Evolutionary conservation across 2,797 vertebrate genomes (phyloP).

Genomic region (Hephaestus fuliginosus): DNA sequence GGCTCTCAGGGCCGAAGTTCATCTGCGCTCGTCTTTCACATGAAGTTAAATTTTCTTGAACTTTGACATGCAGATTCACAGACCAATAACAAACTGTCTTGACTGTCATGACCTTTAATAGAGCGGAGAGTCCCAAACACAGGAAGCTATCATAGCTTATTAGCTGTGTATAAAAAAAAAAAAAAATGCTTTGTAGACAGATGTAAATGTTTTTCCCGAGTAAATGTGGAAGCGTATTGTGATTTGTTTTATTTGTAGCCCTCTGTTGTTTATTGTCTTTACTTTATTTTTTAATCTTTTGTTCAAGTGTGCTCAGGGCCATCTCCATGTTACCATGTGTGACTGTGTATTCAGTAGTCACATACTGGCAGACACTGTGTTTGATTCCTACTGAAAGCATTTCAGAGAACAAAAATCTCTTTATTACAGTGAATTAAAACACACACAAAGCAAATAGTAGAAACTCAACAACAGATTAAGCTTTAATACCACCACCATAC

Average conservation of each 20-base stretch:
- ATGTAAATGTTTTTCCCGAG: too few species aligned
- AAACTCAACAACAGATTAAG: neutral
- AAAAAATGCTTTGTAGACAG: neutral
- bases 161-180: neutral
- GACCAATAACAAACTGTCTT: neutral
- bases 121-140: neutral
- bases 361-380: neutral
- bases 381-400: neutral
- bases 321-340: neutral
- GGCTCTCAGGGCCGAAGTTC: neutral
- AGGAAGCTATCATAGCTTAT: neutral
- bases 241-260: neutral
- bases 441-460: neutral
- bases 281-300: too few species aligned
- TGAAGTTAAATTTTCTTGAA: neutral
- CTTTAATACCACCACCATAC: neutral
- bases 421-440: conserved; percentile 8
- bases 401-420: conserved; percentile 1
- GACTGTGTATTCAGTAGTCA: neutral
- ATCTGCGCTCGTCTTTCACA: neutral
- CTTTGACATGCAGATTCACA: neutral
- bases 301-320: neutral
- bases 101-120: neutral
- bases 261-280: too few species aligned
- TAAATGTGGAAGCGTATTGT: neutral